Conservation (phyloP, 1,140 invertebrate genomes). For the Leptestheria dahalacensis region DNA sequence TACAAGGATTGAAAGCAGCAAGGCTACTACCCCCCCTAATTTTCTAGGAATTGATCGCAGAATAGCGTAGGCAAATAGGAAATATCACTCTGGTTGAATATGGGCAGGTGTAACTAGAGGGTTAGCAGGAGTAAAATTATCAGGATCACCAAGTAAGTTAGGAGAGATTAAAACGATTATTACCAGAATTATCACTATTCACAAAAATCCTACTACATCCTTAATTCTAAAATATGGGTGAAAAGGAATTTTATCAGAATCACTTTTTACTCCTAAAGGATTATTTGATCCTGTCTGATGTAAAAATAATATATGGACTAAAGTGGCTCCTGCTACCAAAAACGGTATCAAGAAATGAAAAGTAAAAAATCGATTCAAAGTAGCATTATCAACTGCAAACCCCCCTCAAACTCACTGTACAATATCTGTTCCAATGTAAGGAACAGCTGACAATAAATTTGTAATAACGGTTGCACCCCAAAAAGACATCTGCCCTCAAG, state of each 20-base stretch:
- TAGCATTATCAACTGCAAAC: conserved; percentile 48
- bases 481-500: conserved; percentile 55
- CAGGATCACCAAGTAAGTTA: conserved; percentile 43
- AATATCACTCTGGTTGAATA: conserved; percentile 62
- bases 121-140: conserved; percentile 52
- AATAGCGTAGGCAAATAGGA: conserved; percentile 58
- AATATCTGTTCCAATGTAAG: conserved; percentile 39
- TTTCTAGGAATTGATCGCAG: conserved; percentile 55
- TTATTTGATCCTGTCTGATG: conserved; percentile 45
- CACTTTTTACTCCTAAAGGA: conserved; percentile 38
- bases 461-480: conserved; percentile 56
- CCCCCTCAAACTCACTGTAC: conserved; percentile 50
- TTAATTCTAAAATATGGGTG: conserved; percentile 39
- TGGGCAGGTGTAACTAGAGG: conserved; percentile 48
- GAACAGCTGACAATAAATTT: conserved; percentile 47
- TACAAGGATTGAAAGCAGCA: conserved; percentile 44
- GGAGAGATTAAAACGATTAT: conserved; percentile 29
- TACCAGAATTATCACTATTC: conserved; percentile 33
- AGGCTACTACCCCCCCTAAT: conserved; percentile 49
- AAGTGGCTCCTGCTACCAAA: conserved; percentile 38
- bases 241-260: conserved; percentile 44
- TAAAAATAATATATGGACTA: conserved; percentile 43
- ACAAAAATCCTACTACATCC: conserved; percentile 39
- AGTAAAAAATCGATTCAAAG: conserved; percentile 51
- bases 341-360: conserved; percentile 53